Evolutionary conservation across 2,113 vertebrate genomes (phyloP).

Genomic region (Odocoileus hemionus): DNA sequence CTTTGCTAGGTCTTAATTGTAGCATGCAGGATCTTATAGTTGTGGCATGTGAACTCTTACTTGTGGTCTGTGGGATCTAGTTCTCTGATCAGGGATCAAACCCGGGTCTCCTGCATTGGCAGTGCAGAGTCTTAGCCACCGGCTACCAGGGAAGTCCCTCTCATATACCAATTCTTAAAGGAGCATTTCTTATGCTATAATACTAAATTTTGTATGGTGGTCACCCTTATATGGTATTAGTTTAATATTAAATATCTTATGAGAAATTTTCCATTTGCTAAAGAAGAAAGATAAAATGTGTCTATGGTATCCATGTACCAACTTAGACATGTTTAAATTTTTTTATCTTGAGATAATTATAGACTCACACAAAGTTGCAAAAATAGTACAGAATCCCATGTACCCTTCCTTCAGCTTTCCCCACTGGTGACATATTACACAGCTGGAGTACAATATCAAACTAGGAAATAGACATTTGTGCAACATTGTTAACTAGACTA

Average conservation of each 20-base stretch:
- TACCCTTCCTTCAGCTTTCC: not conserved
- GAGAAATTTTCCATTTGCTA: constrained; percentile 3
- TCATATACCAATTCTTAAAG: not conserved
- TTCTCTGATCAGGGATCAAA: not conserved
- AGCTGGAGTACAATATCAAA: not conserved
- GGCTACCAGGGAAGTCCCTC: not conserved
- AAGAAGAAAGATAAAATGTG: constrained; percentile 34
- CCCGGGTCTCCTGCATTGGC: not conserved
- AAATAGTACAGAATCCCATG: not conserved
- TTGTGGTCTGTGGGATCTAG: not conserved
- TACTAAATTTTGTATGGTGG: not conserved
- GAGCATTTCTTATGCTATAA: not conserved
- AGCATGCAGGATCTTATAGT: not conserved
- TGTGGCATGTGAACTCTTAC: not conserved
- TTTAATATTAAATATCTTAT: constrained; percentile 16
- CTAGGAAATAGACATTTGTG: not conserved
- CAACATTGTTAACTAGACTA: not conserved
- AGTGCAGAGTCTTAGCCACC: not conserved
- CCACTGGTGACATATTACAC: not conserved
- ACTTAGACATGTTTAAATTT: not conserved
- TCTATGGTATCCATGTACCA: not conserved
- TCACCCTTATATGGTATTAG: not conserved
- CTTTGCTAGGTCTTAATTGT: not conserved
- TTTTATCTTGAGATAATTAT: not conserved
- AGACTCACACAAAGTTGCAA: not conserved